Evolutionary conservation across 2,797 vertebrate species (phyloP).

Genomic region (Epinephelus awoara): DNA sequence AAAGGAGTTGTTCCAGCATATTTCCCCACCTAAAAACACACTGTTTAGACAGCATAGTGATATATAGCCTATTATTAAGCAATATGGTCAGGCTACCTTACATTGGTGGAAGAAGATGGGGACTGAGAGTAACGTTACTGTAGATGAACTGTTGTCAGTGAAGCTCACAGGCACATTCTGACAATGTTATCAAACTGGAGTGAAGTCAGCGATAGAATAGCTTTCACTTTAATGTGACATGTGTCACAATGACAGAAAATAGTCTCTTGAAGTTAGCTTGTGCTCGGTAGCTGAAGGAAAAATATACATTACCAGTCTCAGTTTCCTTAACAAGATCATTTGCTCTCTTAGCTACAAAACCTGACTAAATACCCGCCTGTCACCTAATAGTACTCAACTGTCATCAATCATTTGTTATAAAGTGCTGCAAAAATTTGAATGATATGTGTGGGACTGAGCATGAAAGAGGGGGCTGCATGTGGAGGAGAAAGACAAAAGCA

Average conservation of each 20-base stretch:
- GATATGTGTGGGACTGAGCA: background rate
- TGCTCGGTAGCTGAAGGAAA: background rate
- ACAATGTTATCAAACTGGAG: background rate
- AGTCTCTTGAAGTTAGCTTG: background rate
- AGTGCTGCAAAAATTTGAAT: conserved; percentile 19
- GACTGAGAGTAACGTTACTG: too few relatives aligned
- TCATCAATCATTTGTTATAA: conserved; percentile 14
- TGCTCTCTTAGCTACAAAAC: background rate
- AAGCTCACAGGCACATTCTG: background rate
- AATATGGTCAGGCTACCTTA: too few relatives aligned
- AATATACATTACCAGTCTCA: background rate
- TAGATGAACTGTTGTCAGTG: too few relatives aligned
- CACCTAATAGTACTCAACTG: conserved; percentile 5
- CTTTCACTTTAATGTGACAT: conserved; percentile 2
- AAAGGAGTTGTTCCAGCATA: too few relatives aligned
- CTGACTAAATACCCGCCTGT: background rate
- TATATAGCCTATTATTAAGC: too few relatives aligned
- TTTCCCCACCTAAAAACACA: too few relatives aligned
- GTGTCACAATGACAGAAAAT: background rate
- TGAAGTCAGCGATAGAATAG: background rate
- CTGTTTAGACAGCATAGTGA: too few relatives aligned
- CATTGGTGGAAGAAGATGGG: too few relatives aligned
- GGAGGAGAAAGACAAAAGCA: conserved; percentile 4
- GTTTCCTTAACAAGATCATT: conserved; percentile 1
- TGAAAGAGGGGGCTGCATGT: conserved; percentile 1